A percentile compares a stretch with the other conserved stretches of the same genome.
phyloP scores from a whole-genome alignment of 2,888 invertebrate species.

The Hydrotaea diabolus region DNA sequence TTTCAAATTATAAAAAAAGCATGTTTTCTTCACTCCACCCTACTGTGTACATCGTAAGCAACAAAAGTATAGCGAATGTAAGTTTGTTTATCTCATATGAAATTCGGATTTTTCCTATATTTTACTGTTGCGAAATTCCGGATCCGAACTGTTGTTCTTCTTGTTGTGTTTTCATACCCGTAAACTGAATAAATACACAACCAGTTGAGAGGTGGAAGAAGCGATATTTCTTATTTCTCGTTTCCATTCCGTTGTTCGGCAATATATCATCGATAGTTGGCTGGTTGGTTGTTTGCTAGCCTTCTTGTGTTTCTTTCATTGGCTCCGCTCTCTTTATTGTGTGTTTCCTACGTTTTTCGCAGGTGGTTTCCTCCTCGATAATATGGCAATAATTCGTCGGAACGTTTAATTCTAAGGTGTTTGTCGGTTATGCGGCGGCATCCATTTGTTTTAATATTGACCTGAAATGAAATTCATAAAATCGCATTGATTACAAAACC shows the following conservation, averaged over 20 bases:
- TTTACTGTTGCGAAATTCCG: neutral
- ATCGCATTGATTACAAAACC: neutral
- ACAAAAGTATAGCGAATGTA: neutral
- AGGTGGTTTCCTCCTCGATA: conserved; percentile 13
- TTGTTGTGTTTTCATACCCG: neutral
- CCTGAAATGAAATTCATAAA: conserved; percentile 14
- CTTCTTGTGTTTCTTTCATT: neutral
- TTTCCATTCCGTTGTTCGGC: neutral
- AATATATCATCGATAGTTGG: neutral
- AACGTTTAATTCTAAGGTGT: conserved; percentile 9
- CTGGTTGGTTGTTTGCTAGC: too few species aligned
- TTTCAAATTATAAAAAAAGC: too few species aligned
- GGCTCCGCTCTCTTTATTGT: neutral
- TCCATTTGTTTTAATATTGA: conserved; percentile 20
- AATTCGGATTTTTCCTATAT: neutral
- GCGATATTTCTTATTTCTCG: neutral
- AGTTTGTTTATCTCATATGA: conserved; percentile 4
- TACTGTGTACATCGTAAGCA: neutral
- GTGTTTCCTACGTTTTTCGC: neutral
- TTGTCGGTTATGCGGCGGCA: neutral
- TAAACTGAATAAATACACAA: neutral
- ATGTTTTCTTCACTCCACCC: too few species aligned
- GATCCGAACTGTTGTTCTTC: neutral
- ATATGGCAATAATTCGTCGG: conserved; percentile 17
- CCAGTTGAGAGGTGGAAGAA: neutral